Base-by-base conservation (phyloP, 2,797 vertebrate species). In the Thunnus albacares region DNA sequence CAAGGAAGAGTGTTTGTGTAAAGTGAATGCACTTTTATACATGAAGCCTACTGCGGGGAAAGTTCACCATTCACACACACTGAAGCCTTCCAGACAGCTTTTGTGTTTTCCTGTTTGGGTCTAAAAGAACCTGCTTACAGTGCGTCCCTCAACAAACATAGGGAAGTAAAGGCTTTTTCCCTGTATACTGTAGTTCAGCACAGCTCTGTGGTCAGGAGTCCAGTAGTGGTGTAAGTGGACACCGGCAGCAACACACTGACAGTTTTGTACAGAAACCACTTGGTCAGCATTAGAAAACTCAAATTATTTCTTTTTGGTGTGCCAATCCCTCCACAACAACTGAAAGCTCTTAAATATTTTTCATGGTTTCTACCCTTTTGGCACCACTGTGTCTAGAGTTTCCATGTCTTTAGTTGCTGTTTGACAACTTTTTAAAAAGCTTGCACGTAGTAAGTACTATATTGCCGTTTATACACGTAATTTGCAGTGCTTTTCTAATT, bases 41-140 rank as follows among this genome's bases (percentile, higher is more conserved):
- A 75, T 45, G 75, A 80, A 76, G 66, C 8, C 38, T 12, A 45
- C 49, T 55, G n/a, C 60, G 85, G 89, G 77, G 83, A 88, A 88
- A 85, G 79, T 90, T 88, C 78, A 69, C 77, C 72, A 74, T 75
- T 79, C 69, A 85, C 79, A 73, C 45, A 79, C 51, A 62, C 47
- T n/a, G 45, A 81, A 83, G 63, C 33, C 80, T 73, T 61, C 66
- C 86, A 87, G 84, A 87, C 86, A 83, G 72, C 78, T 77, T 82
- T 84, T 79, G 77, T 78, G 64, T 86, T 85, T 93, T 94, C 90
- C 90, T 93, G 89, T 92, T 92, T 91, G 79, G 84, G 86, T 90
- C 41, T 68, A 26, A 71, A 88, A 83, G 78, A 90, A 83, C 60
- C 24, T 73, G 72, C 80, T 80, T 43, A 73, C 52, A 70, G 26